A percentile compares a stretch with the other conserved stretches of the same genome.
Evolutionary conservation across 2,113 vertebrate genomes (phyloP).

Genomic region (Pteronura brasiliensis): DNA sequence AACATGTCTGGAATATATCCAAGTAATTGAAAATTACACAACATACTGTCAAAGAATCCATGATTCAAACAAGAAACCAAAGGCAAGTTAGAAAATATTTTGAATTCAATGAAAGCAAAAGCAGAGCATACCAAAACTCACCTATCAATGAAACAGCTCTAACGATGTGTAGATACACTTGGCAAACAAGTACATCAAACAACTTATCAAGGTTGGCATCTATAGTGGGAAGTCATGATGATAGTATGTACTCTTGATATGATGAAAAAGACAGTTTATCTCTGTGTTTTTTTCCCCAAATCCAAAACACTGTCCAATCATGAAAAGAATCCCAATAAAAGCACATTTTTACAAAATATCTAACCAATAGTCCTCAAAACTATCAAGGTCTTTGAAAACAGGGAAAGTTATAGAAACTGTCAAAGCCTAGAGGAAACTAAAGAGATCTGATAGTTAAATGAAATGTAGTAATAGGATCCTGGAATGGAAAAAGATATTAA

Average conservation of each 20-base stretch:
- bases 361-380: background rate
- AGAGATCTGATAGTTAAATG: background rate
- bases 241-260: background rate
- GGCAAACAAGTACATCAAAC: background rate
- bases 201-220: background rate
- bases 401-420: background rate
- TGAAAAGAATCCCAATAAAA: background rate
- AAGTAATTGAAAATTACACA: background rate
- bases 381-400: background rate
- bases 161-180: background rate
- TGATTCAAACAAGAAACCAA: background rate
- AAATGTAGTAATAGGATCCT: background rate
- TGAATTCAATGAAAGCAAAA: background rate
- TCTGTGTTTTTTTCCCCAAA: background rate
- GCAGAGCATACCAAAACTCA: background rate
- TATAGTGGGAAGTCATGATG: background rate
- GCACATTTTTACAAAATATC: background rate
- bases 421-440: background rate
- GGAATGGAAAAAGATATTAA: background rate
- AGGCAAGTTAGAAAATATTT: background rate
- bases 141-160: background rate
- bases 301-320: background rate
- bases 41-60: background rate
- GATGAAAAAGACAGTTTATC: background rate
- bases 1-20: background rate